Base-by-base conservation (phyloP, 37 sponge, comb jelly and placozoan species). In the Mnemiopsis leidyi region DNA sequence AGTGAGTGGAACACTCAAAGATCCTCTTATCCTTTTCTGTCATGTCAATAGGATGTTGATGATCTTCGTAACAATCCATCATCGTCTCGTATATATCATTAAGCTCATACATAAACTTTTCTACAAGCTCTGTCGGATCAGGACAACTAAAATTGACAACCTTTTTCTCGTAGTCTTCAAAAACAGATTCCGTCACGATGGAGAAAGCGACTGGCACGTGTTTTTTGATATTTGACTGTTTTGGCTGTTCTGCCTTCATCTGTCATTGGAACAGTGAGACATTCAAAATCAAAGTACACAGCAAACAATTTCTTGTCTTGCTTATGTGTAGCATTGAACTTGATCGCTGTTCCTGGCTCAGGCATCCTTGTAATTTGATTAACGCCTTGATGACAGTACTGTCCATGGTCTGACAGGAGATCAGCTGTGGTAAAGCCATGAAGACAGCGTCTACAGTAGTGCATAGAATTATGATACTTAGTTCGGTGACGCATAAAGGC, bases 261-360 rank as follows among this genome's bases (percentile, higher is more conserved):
- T 29, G 23, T 30, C 23, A 71, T 30, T 71, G 73, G 73, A 7
- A 18, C 73, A 23, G 37, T 31, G 5, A n/a, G n/a, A n/a, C n/a
- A n/a, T n/a, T n/a, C n/a, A n/a, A n/a, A n/a, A n/a, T n/a, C n/a
- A n/a, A n/a, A 79, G 37, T 79, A 79, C 23, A 79, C 38, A 23
- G 37, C 37, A 79, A 79, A 79, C 7, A 79, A 23, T 38, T 79
- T 79, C n/a, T 79, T 79, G 82, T 79, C 82, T 26, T 79, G 18
- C 82, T 79, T 79, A 38, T 79, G 26, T 31, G 36, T 34, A 36
- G 82, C 82, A 1, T 3, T 34, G 23, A 79, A 79, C 82, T 79
- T 38, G 26, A 30, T 71, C 7, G 35, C 38, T 23, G 38, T 36
- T 21, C 82, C 82, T 31, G 82, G 82, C 82, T 79, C 38, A 13